These are phyloP conservation scores for Lithophane ornitopus DNA, from an alignment of 2,888 invertebrate genomes.

Conservation along the genomic window DNA sequence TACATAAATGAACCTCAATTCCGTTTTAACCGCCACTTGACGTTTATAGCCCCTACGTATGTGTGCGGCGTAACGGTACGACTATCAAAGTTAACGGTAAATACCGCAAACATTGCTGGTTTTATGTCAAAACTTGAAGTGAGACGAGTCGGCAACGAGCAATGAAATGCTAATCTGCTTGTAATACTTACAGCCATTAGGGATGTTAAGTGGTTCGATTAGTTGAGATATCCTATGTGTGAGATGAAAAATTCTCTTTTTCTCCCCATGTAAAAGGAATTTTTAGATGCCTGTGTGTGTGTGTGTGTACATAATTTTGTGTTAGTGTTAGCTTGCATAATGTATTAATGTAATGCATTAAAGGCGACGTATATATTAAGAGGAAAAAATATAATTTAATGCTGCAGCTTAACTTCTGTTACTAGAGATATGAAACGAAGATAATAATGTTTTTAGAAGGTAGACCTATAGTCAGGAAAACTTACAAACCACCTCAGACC, in stretches of 20 bases:
- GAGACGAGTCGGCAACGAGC: conserved; percentile 26
- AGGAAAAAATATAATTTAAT: too few relatives aligned
- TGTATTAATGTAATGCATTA: too few relatives aligned
- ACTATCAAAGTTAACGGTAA: conserved; percentile 46
- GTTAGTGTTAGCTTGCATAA: too few relatives aligned
- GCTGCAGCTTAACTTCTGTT: background rate
- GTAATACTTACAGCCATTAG: conserved; percentile 26
- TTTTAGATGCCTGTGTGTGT: too few relatives aligned
- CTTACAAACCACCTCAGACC: too few relatives aligned
- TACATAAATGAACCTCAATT: conserved; percentile 6
- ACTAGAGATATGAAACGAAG: background rate
- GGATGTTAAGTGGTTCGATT: conserved; percentile 6
- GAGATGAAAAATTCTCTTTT: background rate
- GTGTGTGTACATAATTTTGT: too few relatives aligned
- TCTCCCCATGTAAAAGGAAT: too few relatives aligned
- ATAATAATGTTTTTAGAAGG: background rate
- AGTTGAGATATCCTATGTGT: background rate
- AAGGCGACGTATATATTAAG: too few relatives aligned
- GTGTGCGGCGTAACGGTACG: conserved; percentile 6
- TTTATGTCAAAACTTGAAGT: conserved; percentile 43
- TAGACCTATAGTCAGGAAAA: background rate
- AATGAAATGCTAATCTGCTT: conserved; percentile 48
- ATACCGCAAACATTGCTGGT: conserved; percentile 34
- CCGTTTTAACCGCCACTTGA: conserved; percentile 14
- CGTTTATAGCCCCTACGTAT: conserved; percentile 26